Conservation (phyloP, 2,113 vertebrate species). For the Ellobius talpinus region DNA sequence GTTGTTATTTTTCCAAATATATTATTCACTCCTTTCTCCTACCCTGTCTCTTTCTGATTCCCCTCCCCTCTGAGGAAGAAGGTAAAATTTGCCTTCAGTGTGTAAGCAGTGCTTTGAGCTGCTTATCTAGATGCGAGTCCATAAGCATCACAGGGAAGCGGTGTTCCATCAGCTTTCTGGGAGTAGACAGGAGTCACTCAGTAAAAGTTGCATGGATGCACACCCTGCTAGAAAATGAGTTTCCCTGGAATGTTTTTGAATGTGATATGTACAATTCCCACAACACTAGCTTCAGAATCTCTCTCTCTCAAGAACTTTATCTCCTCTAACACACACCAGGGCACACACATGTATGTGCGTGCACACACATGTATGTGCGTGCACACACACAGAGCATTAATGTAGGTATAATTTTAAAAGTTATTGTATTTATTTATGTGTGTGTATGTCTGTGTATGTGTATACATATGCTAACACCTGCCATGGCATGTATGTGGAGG, state of each 20-base stretch:
- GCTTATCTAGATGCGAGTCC: slow-evolving; percentile 52
- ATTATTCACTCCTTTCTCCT: neutral
- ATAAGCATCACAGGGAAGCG: slow-evolving; percentile 31
- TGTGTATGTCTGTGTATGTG: neutral
- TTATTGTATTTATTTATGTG: neutral
- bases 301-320: slow-evolving; percentile 6
- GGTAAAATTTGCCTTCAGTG: neutral
- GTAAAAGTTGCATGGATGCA: slow-evolving; percentile 48
- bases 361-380: neutral
- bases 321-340: neutral
- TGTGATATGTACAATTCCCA: slow-evolving; percentile 46
- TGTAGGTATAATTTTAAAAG: no score
- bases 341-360: neutral
- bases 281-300: slow-evolving; percentile 55
- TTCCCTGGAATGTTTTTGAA: slow-evolving; percentile 66
- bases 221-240: slow-evolving; percentile 59
- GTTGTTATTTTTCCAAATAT: slow-evolving; percentile 41
- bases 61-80: neutral
- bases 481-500: no score
- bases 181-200: slow-evolving; percentile 79
- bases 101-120: slow-evolving; percentile 42
- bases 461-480: neutral
- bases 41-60: neutral
- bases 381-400: neutral
- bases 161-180: slow-evolving; percentile 50